phyloP scores from a whole-genome alignment of 2,797 vertebrate species.

The Artibeus jamaicensis region DNA sequence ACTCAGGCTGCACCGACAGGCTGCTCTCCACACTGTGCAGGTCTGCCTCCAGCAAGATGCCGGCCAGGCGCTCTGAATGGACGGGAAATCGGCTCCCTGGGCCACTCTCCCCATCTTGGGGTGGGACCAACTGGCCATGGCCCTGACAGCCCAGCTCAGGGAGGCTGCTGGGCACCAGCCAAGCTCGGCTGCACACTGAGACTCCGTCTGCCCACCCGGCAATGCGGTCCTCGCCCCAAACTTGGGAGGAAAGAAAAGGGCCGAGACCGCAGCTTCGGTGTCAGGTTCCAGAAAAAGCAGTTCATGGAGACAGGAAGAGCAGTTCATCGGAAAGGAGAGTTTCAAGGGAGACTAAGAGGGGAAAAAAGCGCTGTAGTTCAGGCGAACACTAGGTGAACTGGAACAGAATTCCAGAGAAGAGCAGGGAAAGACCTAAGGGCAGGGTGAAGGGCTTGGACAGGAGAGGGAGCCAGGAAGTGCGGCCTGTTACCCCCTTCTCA shows the following conservation, averaged over 20 bases:
- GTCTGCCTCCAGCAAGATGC: background rate
- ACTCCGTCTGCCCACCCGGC: accelerated
- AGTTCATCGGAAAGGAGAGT: background rate
- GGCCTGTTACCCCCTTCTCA: background rate
- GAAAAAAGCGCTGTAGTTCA: background rate
- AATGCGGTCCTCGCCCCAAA: background rate
- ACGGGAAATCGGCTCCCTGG: too few species aligned
- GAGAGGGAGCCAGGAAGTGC: background rate
- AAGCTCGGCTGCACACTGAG: background rate
- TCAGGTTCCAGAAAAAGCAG: background rate
- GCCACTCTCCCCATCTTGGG: background rate
- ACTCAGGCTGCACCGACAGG: background rate
- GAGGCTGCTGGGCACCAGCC: too few species aligned
- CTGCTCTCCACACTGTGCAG: background rate
- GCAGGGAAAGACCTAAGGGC: too few species aligned
- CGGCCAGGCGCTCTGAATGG: background rate
- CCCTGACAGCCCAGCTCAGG: background rate
- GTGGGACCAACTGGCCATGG: too few species aligned
- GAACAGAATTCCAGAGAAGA: background rate
- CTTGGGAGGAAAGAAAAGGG: background rate
- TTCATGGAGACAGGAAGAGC: too few species aligned
- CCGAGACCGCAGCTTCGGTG: background rate
- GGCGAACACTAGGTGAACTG: background rate
- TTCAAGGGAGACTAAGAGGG: background rate
- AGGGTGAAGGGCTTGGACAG: background rate